These are phyloP conservation scores for Diglossa cyanea DNA, from an alignment of 2,797 vertebrate species.

Conservation along the genomic window DNA sequence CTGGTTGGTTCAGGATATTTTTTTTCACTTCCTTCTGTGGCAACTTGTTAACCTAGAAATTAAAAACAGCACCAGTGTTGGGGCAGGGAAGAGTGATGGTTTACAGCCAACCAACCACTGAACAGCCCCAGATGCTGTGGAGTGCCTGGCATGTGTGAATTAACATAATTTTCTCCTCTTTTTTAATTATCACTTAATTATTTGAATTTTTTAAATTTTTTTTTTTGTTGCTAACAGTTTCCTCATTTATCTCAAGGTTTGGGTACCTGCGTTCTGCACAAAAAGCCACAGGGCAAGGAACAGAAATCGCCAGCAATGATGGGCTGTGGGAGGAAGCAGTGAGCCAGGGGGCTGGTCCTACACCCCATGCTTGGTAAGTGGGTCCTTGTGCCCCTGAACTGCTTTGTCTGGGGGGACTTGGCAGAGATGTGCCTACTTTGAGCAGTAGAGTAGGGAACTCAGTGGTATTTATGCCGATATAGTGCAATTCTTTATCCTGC, in stretches of 20 bases:
- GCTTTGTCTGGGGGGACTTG: fast-evolving
- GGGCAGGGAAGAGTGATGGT: background rate
- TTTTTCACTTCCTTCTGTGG: background rate
- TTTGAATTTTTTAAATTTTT: background rate
- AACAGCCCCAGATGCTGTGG: background rate
- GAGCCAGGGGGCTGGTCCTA: background rate
- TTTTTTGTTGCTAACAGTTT: background rate
- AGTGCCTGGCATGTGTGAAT: background rate
- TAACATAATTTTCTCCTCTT: background rate
- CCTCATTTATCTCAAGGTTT: background rate
- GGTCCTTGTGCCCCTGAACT: background rate
- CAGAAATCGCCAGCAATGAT: fast-evolving
- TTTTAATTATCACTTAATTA: background rate
- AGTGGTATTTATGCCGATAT: fast-evolving
- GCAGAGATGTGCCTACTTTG: fast-evolving
- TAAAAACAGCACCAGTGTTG: background rate
- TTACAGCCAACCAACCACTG: background rate
- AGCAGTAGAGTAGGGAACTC: background rate
- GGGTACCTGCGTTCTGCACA: background rate
- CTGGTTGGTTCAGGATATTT: background rate
- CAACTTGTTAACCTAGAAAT: constrained; percentile 27
- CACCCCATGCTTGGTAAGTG: background rate
- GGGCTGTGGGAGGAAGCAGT: background rate
- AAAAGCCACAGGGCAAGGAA: fast-evolving
- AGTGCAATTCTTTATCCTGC: background rate